A percentile compares a stretch with the other conserved stretches of the same genome.
Evolutionary conservation across 2,113 vertebrate genomes (phyloP).

Genomic region (Furnarius figulus): DNA sequence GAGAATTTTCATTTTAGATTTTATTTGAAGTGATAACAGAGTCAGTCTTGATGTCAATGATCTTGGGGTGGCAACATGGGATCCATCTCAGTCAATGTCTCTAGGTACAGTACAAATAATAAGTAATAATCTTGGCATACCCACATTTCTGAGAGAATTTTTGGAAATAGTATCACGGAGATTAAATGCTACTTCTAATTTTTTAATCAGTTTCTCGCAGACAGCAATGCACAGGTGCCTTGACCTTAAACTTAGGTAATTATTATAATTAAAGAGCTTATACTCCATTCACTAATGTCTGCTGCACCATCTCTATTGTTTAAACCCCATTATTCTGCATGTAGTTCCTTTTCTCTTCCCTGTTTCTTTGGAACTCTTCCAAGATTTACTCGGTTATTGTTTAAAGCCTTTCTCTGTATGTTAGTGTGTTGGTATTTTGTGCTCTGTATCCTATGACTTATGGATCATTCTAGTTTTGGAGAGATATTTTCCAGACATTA

Average conservation of each 20-base stretch:
- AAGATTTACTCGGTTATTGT: slow-evolving; percentile 75
- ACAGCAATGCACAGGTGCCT: slow-evolving; percentile 72
- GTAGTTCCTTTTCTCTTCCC: slow-evolving; percentile 62
- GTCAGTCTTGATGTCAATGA: not conserved
- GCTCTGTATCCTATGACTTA: slow-evolving; percentile 63
- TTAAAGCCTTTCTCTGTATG: slow-evolving; percentile 69
- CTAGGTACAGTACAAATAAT: slow-evolving; percentile 13
- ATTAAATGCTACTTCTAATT: slow-evolving; percentile 66
- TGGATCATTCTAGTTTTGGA: slow-evolving; percentile 47
- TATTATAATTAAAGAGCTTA: slow-evolving; percentile 75
- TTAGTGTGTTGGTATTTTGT: slow-evolving; percentile 70
- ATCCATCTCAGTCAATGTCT: not conserved
- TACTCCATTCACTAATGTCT: slow-evolving; percentile 63
- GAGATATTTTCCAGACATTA: slow-evolving; percentile 61
- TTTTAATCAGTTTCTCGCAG: slow-evolving; percentile 65
- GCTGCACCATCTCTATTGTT: slow-evolving; percentile 67
- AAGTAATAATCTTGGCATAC: not conserved
- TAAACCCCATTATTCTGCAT: slow-evolving; percentile 66
- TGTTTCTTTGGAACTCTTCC: slow-evolving; percentile 73
- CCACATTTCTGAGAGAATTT: slow-evolving; percentile 44
- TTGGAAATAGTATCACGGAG: slow-evolving; percentile 26
- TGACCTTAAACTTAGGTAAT: slow-evolving; percentile 79
- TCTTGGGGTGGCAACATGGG: not conserved
- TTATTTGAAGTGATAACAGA: not conserved
- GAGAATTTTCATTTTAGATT: slow-evolving; percentile 8